Base-by-base conservation (phyloP, 2,888 invertebrate species). In the Euzophera pinguis region DNA sequence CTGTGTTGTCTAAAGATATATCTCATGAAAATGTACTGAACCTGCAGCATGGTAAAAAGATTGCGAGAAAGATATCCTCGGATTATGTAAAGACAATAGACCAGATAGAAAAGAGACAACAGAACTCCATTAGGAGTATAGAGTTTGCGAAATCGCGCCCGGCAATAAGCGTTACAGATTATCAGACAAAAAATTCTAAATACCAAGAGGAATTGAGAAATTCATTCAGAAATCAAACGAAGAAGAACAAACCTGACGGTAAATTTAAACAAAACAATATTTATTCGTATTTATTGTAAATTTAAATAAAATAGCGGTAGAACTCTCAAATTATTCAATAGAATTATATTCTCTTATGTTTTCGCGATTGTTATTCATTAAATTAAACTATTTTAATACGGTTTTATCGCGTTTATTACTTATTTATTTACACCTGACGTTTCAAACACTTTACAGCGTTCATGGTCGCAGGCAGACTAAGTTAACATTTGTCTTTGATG, bases 81-180 rank as follows among this genome's bases (percentile, higher is more conserved):
- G 86, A 88, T 54, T 85, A 86, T 55, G 81, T 82, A 0, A 81
- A 74, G 53, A 81, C 82, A 1, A 76, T 85, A 16, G 76, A 78
- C 29, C 69, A 74, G 51, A 71, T 78, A 2, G 71, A 78, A 51
- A 66, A 73, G 2, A 71, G 56, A 38, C 29, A 48, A 1, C 68
- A 74, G 17, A 71, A 55, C 43, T 81, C 86, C 0, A 64, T 87
- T 12, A 59, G 84, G 34, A 79, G 71, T 57, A 59, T 82, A 3
- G 84, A 87, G 53, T 84, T 64, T 53, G 77, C 82, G 0, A 82
- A 71, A 59, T 68, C 57, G 1, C 72, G 88, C 38, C 87, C 88
- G 0, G 55, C 78, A 0, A 58, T 87, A 38, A 67, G 81, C 0
- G 76, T 88, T 1, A 45, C 56, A 0, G 75, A 81, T 50, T 88